Evolutionary conservation across 2,797 vertebrate species (phyloP).

Genomic region (Sebastes elongatus): DNA sequence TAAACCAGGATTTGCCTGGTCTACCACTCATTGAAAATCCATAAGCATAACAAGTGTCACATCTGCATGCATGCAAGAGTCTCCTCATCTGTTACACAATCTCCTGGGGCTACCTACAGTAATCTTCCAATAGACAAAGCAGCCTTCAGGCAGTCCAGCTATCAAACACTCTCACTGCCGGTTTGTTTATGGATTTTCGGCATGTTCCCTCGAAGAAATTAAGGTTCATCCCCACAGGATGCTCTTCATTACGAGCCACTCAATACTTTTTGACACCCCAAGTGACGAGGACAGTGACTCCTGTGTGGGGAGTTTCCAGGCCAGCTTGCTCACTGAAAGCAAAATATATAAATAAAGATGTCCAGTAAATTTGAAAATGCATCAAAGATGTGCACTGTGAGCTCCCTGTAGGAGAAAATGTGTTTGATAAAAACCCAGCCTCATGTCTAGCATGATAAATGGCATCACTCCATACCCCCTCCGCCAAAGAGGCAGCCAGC

Average conservation of each 20-base stretch:
- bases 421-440: conserved; percentile 55
- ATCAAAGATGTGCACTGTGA: conserved; percentile 46
- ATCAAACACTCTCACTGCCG: conserved; percentile 56
- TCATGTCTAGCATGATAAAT: conserved; percentile 62
- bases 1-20: conserved; percentile 23
- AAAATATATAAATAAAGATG: conserved; percentile 52
- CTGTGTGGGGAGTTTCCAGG: conserved; percentile 10
- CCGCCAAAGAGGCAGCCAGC: conserved; percentile 42
- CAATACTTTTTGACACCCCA: conserved; percentile 58
- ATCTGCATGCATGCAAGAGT: conserved; percentile 61
- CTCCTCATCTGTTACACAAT: conserved; percentile 61
- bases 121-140: conserved; percentile 68
- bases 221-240: conserved; percentile 62
- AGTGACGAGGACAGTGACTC: conserved; percentile 40
- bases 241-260: conserved; percentile 59
- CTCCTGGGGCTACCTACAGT: conserved; percentile 63
- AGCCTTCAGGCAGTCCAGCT: conserved; percentile 59
- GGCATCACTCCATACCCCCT: conserved; percentile 33
- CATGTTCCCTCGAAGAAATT: conserved; percentile 66
- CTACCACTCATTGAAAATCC: conserved; percentile 55
- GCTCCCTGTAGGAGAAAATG: conserved; percentile 50
- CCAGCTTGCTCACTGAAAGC: conserved; percentile 1
- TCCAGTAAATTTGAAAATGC: conserved; percentile 52
- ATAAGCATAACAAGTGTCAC: conserved; percentile 50
- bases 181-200: conserved; percentile 77